Evolutionary conservation across 2,888 invertebrate species (phyloP).

Genomic region (Iselma pallidipennis): DNA sequence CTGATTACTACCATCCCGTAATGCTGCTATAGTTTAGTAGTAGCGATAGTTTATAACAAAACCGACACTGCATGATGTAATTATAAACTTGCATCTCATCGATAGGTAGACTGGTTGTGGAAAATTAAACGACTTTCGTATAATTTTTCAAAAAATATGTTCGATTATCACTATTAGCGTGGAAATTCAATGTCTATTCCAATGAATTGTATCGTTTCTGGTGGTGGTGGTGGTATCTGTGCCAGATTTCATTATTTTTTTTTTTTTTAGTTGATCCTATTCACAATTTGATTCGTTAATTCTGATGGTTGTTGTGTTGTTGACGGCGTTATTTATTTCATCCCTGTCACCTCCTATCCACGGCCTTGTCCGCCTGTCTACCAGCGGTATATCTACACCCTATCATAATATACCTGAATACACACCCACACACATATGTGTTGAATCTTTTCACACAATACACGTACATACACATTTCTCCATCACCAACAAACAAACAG

Average conservation of each 20-base stretch:
- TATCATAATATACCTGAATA: too few species aligned
- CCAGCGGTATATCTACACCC: too few species aligned
- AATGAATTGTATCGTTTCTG: too few species aligned
- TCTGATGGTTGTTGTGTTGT: neutral
- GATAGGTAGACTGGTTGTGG: neutral
- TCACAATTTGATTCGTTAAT: neutral
- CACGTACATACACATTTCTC: neutral
- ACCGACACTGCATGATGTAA: neutral
- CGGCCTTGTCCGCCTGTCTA: neutral
- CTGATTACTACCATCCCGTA: conserved; percentile 26
- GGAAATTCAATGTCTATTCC: too few species aligned
- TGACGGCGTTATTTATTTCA: neutral
- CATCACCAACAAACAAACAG: too few species aligned
- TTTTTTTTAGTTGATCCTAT: neutral
- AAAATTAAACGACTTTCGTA: neutral
- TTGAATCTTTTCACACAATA: neutral
- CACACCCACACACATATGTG: too few species aligned
- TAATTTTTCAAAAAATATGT: too few species aligned
- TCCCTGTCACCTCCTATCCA: neutral
- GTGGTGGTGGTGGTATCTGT: too few species aligned
- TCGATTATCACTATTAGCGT: too few species aligned
- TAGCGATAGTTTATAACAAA: neutral
- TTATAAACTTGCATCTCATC: neutral
- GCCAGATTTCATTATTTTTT: too few species aligned
- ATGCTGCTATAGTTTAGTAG: neutral